A percentile compares a stretch with the other conserved stretches of the same genome.
These are phyloP conservation scores for Cynaeus angustus DNA, from an alignment of 2,888 invertebrate genomes.

Conservation along the genomic window DNA sequence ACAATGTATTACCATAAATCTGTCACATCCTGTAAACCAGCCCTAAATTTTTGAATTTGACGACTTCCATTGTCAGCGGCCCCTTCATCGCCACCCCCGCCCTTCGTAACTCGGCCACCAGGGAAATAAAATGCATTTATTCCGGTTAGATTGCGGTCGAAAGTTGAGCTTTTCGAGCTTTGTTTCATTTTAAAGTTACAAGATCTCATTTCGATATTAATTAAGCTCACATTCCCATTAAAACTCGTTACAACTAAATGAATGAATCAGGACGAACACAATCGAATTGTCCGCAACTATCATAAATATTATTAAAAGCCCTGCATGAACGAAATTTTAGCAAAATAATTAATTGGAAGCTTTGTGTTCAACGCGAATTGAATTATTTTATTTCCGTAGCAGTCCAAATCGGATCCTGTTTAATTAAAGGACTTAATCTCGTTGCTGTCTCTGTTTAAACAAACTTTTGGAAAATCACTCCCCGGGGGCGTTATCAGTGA, in stretches of 20 bases:
- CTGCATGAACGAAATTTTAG: conserved; percentile 11
- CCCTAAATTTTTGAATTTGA: too few relatives aligned
- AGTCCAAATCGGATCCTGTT: conserved; percentile 8
- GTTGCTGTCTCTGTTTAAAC: conserved; percentile 16
- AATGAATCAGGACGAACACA: conserved; percentile 19
- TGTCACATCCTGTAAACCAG: too few relatives aligned
- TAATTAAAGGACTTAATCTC: conserved; percentile 31
- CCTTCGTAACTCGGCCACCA: conserved; percentile 24
- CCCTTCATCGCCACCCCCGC: not conserved
- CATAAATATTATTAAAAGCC: conserved; percentile 29
- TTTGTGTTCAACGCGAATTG: conserved; percentile 14
- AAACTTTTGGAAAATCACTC: not conserved
- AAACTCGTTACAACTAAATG: conserved; percentile 30
- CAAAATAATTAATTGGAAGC: conserved; percentile 16
- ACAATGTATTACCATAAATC: too few relatives aligned
- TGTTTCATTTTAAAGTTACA: conserved; percentile 41
- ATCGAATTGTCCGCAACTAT: conserved; percentile 18
- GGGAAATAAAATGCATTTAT: conserved; percentile 49
- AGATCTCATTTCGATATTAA: conserved; percentile 45
- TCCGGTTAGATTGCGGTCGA: conserved; percentile 34
- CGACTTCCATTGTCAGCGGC: too few relatives aligned
- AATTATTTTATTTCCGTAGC: conserved; percentile 8
- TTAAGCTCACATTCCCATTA: conserved; percentile 24
- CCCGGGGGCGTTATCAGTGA: not conserved
- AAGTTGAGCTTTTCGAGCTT: conserved; percentile 35